Evolutionary conservation across 2,888 invertebrate species (phyloP).

Genomic region (Thecophora atra): DNA sequence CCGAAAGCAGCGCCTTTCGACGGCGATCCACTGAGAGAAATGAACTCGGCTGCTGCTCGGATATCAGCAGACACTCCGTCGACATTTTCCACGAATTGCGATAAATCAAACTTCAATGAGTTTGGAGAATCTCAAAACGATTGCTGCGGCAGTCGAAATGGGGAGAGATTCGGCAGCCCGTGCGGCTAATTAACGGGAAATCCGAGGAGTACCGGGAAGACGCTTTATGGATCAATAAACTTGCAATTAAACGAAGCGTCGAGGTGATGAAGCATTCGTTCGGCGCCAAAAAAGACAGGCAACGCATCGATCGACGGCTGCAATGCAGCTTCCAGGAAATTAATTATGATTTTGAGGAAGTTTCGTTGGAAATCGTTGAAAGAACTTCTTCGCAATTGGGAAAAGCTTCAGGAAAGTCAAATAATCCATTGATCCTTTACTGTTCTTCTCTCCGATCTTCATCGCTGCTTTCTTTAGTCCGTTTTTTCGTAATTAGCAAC

Average conservation of each 20-base stretch:
- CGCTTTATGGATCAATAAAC: background rate
- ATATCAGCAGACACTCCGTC: conserved; percentile 39
- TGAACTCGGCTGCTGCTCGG: conserved; percentile 2
- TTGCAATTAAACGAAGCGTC: background rate
- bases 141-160: conserved; percentile 1
- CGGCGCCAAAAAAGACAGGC: no score
- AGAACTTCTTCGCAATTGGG: no score
- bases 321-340: no score
- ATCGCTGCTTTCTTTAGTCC: no score
- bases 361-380: no score
- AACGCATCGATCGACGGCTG: no score
- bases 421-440: no score
- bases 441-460: no score
- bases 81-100: conserved; percentile 43
- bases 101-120: conserved; percentile 41
- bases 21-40: background rate
- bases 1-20: background rate
- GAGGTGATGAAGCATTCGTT: background rate
- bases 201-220: conserved; percentile 31
- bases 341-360: no score
- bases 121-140: conserved; percentile 41
- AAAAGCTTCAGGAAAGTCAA: no score
- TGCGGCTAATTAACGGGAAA: conserved; percentile 7
- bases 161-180: conserved; percentile 21
- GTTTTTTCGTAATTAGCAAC: no score